Conservation (phyloP, 2,797 vertebrate species). For the Xenopus petersii region DNA sequence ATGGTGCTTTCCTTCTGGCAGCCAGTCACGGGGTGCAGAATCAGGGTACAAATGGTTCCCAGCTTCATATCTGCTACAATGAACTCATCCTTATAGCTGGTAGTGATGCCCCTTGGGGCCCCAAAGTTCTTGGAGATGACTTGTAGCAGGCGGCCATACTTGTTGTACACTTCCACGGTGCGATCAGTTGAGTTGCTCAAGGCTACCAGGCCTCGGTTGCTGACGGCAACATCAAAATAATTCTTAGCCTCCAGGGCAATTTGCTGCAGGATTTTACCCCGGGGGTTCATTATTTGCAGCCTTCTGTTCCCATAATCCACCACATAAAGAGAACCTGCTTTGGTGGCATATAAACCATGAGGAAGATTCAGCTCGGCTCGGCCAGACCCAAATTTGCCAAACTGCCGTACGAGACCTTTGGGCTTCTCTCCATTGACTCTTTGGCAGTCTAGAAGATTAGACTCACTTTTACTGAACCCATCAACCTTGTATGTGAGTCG, state of each 20-base stretch:
- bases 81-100: slow-evolving; percentile 69
- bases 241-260: slow-evolving; percentile 63
- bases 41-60: slow-evolving; percentile 68
- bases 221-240: slow-evolving; percentile 78
- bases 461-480: slow-evolving; percentile 34
- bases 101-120: slow-evolving; percentile 72
- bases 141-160: slow-evolving; percentile 72
- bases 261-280: slow-evolving; percentile 72
- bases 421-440: not conserved
- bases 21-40: slow-evolving; percentile 66
- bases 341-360: slow-evolving; percentile 69
- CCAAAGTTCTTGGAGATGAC: slow-evolving; percentile 68
- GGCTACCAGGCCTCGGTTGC: slow-evolving; percentile 71
- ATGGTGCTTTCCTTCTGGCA: slow-evolving; percentile 67
- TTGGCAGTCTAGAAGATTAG: slow-evolving; percentile 9
- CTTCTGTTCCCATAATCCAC: slow-evolving; percentile 78
- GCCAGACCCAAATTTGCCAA: slow-evolving; percentile 77
- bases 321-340: slow-evolving; percentile 71
- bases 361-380: slow-evolving; percentile 73
- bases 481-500: too few relatives aligned
- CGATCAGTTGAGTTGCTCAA: slow-evolving; percentile 71
- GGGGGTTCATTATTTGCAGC: slow-evolving; percentile 70
- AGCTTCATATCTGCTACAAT: slow-evolving; percentile 74
- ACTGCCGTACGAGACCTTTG: slow-evolving; percentile 59
- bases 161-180: slow-evolving; percentile 71